Conservation (phyloP, 2,888 invertebrate species). For the Alitta virens region DNA sequence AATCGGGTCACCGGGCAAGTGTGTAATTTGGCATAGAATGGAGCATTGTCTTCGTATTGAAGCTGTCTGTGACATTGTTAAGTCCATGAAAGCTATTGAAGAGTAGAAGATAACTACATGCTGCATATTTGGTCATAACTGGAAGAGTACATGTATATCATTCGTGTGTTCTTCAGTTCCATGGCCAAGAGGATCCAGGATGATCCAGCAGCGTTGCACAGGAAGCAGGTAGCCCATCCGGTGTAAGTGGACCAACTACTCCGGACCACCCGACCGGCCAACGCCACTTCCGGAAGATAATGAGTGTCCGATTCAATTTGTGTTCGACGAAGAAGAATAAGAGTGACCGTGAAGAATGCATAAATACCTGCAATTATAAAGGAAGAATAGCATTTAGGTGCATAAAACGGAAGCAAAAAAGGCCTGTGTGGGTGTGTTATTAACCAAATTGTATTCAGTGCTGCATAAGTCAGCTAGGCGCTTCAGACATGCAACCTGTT, state of each 20-base stretch:
- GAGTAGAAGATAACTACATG: constrained; percentile 15
- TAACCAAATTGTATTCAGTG: too few relatives aligned
- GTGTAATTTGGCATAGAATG: too few relatives aligned
- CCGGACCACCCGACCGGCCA: constrained; percentile 4
- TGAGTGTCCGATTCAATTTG: not conserved
- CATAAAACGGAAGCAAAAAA: too few relatives aligned
- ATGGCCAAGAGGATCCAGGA: constrained; percentile 11
- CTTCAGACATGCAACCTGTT: too few relatives aligned
- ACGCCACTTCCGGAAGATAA: constrained; percentile 7
- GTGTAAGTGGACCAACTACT: constrained; percentile 12
- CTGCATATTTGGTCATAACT: constrained; percentile 18
- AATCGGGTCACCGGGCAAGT: too few relatives aligned
- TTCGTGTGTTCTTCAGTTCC: constrained; percentile 2
- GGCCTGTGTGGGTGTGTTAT: too few relatives aligned
- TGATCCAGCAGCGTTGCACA: constrained; percentile 3
- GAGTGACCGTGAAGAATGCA: constrained; percentile 12
- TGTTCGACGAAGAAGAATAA: constrained; percentile 8
- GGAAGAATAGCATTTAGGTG: too few relatives aligned
- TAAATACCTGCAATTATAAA: constrained; percentile 10
- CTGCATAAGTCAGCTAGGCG: too few relatives aligned
- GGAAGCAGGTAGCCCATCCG: constrained; percentile 8
- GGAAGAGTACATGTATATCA: constrained; percentile 11
- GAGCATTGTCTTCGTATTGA: too few relatives aligned
- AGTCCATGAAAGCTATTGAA: too few relatives aligned
- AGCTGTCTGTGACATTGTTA: too few relatives aligned